These are phyloP conservation scores for Meteorus sp. DNA, from an alignment of 1,140 invertebrate genomes.

Conservation along the genomic window DNA sequence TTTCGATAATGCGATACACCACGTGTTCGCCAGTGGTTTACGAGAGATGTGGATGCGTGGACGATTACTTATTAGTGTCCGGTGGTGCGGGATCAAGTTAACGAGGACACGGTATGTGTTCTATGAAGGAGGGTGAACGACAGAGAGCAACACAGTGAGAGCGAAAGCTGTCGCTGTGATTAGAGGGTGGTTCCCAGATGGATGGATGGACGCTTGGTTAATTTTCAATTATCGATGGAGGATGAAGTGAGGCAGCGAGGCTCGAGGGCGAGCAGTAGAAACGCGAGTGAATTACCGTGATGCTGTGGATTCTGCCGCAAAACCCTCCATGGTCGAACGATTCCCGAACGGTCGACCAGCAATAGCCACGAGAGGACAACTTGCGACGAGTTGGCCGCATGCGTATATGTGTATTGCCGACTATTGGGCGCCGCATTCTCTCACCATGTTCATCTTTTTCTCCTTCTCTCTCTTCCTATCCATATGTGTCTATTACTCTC, in stretches of 20 bases:
- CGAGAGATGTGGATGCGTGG: slow-evolving; percentile 3
- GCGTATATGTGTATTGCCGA: no score
- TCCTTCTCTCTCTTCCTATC: background rate
- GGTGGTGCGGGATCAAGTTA: slow-evolving; percentile 27
- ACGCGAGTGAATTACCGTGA: slow-evolving; percentile 26
- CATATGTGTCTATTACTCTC: slow-evolving; percentile 13
- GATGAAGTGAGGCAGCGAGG: no score
- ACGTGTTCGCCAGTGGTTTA: slow-evolving; percentile 16
- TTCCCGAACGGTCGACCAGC: slow-evolving; percentile 4
- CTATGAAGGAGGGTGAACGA: background rate
- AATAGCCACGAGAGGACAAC: no score
- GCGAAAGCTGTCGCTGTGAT: slow-evolving; percentile 30
- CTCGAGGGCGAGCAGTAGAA: slow-evolving; percentile 18
- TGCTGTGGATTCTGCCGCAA: slow-evolving; percentile 22
- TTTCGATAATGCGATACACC: background rate
- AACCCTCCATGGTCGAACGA: slow-evolving; percentile 10
- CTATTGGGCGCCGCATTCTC: background rate
- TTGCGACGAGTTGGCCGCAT: background rate
- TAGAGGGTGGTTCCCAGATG: slow-evolving; percentile 40
- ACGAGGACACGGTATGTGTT: slow-evolving; percentile 14
- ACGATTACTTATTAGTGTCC: slow-evolving; percentile 31
- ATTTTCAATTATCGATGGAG: slow-evolving; percentile 48
- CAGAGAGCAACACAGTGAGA: slow-evolving; percentile 2
- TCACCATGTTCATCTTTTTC: background rate
- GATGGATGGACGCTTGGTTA: slow-evolving; percentile 47